phyloP scores from a whole-genome alignment of 2,113 vertebrate species.

The Nycticorax nycticorax region DNA sequence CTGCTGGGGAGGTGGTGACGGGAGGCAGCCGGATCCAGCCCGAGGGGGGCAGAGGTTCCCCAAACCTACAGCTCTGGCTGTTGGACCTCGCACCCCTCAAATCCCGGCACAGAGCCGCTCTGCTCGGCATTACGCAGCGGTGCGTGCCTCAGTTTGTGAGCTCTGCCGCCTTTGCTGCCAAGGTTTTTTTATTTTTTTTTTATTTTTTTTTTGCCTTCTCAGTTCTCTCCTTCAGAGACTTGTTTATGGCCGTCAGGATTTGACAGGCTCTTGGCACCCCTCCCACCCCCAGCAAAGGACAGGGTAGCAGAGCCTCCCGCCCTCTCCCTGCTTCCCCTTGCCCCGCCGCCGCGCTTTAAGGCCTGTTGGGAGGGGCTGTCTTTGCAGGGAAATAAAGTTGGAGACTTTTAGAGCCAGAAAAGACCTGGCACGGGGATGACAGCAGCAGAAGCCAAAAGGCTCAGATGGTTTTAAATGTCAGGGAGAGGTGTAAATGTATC shows the following conservation, averaged over 20 bases:
- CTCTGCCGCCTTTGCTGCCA: background rate
- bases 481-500: constrained; percentile 48
- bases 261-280: background rate
- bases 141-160: background rate
- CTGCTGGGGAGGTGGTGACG: background rate
- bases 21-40: background rate
- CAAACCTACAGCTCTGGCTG: accelerated
- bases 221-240: background rate
- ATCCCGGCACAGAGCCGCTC: background rate
- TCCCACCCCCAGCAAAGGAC: background rate
- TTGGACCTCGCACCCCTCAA: background rate
- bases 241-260: background rate
- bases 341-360: background rate
- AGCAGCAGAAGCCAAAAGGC: constrained; percentile 56
- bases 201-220: background rate
- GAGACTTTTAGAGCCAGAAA: constrained; percentile 20
- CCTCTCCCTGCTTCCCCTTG: background rate
- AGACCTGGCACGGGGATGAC: constrained; percentile 27
- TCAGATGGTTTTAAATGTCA: constrained; percentile 71
- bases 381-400: background rate
- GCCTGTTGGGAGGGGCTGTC: background rate
- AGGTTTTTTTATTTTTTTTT: background rate
- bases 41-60: background rate
- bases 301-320: background rate
- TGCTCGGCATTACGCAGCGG: accelerated